Evolutionary conservation across 2,888 invertebrate species (phyloP).

Genomic region (Brachypalpus laphriformis): DNA sequence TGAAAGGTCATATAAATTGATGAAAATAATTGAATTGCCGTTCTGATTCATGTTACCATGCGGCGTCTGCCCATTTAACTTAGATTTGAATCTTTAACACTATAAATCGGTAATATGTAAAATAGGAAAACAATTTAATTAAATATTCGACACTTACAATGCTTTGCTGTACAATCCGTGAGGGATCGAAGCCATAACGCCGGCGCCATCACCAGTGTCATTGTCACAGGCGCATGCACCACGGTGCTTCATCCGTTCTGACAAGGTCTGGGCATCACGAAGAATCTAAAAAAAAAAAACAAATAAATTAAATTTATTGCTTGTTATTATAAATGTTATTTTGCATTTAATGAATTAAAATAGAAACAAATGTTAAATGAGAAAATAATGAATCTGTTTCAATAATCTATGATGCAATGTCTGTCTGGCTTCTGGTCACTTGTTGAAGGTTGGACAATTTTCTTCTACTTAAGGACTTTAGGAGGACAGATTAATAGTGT

Average conservation of each 20-base stretch:
- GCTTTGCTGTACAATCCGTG: conserved; percentile 95
- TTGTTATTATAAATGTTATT: neutral
- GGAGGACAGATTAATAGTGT: no score
- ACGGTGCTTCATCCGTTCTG: conserved; percentile 99
- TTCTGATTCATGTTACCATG: conserved; percentile 18
- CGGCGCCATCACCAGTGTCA: conserved; percentile 99
- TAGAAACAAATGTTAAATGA: neutral
- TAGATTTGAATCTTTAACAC: neutral
- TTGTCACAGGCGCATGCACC: conserved; percentile 99
- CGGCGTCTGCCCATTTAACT: neutral
- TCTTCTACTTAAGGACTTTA: no score
- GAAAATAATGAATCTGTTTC: no score
- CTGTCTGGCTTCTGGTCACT: no score
- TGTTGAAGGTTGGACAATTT: no score
- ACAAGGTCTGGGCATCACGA: conserved; percentile 96
- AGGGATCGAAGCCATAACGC: conserved; percentile 97
- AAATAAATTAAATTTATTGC: neutral
- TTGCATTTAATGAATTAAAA: neutral
- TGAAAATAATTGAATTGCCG: conserved; percentile 9
- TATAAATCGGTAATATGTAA: neutral
- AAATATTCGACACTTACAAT: conserved; percentile 86
- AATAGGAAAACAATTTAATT: neutral
- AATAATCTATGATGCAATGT: neutral
- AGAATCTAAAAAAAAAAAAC: conserved; percentile 88
- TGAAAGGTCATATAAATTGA: conserved; percentile 54